Conservation (phyloP, 2,888 invertebrate species). For the Metacarcinus magister region DNA sequence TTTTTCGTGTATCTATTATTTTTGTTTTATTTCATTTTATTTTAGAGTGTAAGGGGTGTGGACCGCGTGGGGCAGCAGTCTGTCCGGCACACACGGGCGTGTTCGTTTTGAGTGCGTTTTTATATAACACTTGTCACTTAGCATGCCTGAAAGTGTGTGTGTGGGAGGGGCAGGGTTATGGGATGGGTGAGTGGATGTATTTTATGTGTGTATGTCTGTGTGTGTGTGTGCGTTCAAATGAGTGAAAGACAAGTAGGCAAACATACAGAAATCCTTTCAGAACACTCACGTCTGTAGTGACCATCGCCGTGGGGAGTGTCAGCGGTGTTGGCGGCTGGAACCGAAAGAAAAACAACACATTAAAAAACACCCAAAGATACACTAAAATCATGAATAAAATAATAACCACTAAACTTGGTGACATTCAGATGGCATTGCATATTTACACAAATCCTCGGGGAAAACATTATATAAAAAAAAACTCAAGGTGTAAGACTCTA, state of each 20-base stretch:
- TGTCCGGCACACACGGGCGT: conserved; percentile 35
- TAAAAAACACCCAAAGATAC: neutral
- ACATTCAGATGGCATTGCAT: conserved; percentile 1
- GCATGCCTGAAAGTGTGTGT: conserved; percentile 17
- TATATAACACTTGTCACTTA: conserved; percentile 47
- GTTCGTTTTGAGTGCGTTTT: neutral
- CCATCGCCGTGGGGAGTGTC: conserved; percentile 4
- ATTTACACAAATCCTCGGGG: neutral
- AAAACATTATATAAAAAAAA: neutral
- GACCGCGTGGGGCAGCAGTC: neutral
- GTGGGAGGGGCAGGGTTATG: neutral
- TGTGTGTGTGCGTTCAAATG: neutral
- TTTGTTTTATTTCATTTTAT: conserved; percentile 39
- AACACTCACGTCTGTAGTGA: neutral
- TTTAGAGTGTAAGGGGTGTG: conserved; percentile 35
- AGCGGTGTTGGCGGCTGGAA: neutral
- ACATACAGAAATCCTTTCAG: neutral
- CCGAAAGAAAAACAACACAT: neutral
- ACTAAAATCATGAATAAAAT: conserved; percentile 44
- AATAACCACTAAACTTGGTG: neutral
- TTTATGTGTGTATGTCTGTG: neutral
- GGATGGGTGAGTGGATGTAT: neutral
- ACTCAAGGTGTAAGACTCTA: neutral
- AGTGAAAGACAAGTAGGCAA: neutral
- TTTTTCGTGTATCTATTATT: conserved; percentile 54